phyloP scores from a whole-genome alignment of 2,888 invertebrate genomes.

The Acanthoscelides obtectus region DNA sequence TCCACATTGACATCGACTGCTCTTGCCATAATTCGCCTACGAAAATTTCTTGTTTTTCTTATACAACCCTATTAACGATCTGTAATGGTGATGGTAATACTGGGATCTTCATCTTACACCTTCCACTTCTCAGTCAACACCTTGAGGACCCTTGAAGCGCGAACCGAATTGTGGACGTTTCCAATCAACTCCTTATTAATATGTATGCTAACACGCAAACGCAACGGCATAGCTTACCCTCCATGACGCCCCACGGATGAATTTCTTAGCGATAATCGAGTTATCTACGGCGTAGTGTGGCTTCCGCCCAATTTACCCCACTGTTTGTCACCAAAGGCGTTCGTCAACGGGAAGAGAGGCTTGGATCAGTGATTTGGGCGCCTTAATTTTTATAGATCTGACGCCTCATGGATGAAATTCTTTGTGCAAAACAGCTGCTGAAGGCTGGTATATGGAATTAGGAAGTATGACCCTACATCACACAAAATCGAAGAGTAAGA shows the following conservation, averaged over 20 bases:
- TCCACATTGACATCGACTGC: too few species aligned
- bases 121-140: background rate
- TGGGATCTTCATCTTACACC: background rate
- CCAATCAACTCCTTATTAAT: background rate
- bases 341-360: too few species aligned
- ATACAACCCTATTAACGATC: too few species aligned
- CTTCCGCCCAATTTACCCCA: background rate
- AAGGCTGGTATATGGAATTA: too few species aligned
- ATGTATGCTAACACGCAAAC: background rate
- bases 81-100: background rate
- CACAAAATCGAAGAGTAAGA: too few species aligned
- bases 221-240: background rate
- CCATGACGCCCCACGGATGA: background rate
- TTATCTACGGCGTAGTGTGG: background rate
- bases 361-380: too few species aligned
- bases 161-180: background rate
- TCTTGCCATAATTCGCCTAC: too few species aligned
- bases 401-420: too few species aligned
- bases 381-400: too few species aligned
- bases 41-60: too few species aligned
- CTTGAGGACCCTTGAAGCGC: background rate
- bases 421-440: too few species aligned
- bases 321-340: background rate
- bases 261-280: background rate
- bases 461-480: too few species aligned